Percentiles rank a stretch among this genome's conserved stretches.
Conservation (phyloP, 2,888 invertebrate species). For the Macropis europaea region DNA sequence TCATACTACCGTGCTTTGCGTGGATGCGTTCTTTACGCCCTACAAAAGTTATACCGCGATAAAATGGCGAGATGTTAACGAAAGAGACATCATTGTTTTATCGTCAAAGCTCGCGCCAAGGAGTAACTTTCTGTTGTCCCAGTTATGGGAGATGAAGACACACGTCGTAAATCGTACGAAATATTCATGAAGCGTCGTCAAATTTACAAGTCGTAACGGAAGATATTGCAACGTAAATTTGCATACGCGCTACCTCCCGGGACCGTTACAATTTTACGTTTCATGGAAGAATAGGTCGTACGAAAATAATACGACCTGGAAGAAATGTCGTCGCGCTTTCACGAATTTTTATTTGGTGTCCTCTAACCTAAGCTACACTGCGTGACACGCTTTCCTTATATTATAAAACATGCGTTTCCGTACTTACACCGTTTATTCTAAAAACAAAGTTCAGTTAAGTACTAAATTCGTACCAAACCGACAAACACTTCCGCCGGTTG, state of each 20-base stretch:
- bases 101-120: constrained; percentile 26
- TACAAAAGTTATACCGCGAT: neutral
- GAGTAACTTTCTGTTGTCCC: constrained; percentile 23
- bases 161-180: neutral
- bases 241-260: neutral
- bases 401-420: no score
- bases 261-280: neutral
- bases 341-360: no score
- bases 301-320: neutral
- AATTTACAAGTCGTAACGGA: constrained; percentile 20
- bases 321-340: neutral
- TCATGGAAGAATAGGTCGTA: neutral
- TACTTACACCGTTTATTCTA: no score
- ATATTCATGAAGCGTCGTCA: neutral
- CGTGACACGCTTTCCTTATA: no score
- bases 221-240: neutral
- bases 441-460: no score
- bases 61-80: constrained; percentile 4
- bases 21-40: no score
- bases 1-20: no score
- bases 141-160: constrained; percentile 26
- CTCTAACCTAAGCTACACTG: no score
- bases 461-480: no score
- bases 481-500: no score
- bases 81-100: constrained; percentile 30